These are phyloP conservation scores for Pediacus dermestoides DNA, from an alignment of 2,888 invertebrate genomes.

Conservation along the genomic window DNA sequence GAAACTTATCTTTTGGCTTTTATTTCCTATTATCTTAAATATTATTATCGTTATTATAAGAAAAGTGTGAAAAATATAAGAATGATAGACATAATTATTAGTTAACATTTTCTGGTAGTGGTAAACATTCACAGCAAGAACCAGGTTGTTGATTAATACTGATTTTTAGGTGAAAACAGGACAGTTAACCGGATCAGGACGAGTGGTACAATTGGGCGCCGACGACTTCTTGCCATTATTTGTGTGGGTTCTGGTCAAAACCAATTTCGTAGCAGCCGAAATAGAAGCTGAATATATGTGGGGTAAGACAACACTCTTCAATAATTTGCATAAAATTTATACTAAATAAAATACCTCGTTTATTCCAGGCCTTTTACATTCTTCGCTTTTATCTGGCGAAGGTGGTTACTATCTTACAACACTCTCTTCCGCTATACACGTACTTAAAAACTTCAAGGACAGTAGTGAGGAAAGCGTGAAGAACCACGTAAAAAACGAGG, in stretches of 20 bases:
- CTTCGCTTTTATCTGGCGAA: constrained; percentile 85
- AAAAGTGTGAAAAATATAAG: too few species aligned
- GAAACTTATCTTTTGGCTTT: too few species aligned
- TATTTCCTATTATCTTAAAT: too few species aligned
- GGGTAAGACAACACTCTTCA: constrained; percentile 48
- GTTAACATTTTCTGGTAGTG: too few species aligned
- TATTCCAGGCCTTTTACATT: constrained; percentile 77
- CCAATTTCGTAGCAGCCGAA: constrained; percentile 87
- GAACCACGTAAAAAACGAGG: constrained; percentile 46
- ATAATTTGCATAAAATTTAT: not conserved
- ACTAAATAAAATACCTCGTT: too few species aligned
- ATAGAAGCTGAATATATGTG: constrained; percentile 97
- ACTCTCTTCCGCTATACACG: constrained; percentile 87
- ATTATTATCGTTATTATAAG: too few species aligned
- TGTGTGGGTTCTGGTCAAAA: constrained; percentile 87
- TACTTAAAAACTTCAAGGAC: constrained; percentile 65
- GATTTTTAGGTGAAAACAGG: constrained; percentile 62
- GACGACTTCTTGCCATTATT: constrained; percentile 90
- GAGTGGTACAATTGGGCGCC: constrained; percentile 63
- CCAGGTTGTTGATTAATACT: constrained; percentile 7
- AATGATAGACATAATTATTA: too few species aligned
- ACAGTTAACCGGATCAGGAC: constrained; percentile 51
- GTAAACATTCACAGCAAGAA: too few species aligned
- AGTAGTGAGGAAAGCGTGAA: constrained; percentile 44
- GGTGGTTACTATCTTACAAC: constrained; percentile 94